Evolutionary conservation across 2,797 vertebrate species (phyloP), one percentile per base, ranked within the genome.

Genomic region (Leptodactylus fallax): DNA sequence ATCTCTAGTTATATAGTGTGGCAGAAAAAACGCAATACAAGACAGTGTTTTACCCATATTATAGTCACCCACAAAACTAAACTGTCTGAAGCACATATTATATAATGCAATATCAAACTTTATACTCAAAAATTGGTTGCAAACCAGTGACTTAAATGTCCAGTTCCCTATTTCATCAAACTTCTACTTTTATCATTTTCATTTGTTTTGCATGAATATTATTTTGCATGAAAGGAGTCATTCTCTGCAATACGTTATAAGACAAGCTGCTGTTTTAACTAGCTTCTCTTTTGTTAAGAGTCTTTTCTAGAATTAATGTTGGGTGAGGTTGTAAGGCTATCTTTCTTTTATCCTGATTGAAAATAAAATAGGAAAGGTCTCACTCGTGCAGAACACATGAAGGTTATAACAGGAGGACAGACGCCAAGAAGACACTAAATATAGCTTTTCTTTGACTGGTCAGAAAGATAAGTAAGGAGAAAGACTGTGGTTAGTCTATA

Each of bases 401-500:
- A 87, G 88, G 88, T 86, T 83, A 83, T 51, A 82, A 86, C 79
- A 85, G 67, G 79, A 90, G 90, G 87, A 87, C 86, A 91, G 94
- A 92, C 90, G 91, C 92, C 90, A 92, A 92, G 89, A 91, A 93
- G 93, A 93, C 93, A 91, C 91, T 92, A 91, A 92, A 92, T 92
- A 91, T 92, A 92, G 91, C 89, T 88, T 93, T 87, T 88, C 91
- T 93, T 92, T 94, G 91, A 91, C 93, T 92, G 91, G 90, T 92
- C 89, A 83, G 87, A 88, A 91, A 95, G 93, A 94, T 94, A 95
- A 95, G 93, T 91, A 88, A 91, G 91, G 89, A 83, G 90, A 90
- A 93, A 90, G 74, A 93, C 92, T 90, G 92, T 93, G 94, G 90
- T 95, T 94, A 90, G 92, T 92, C 92, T 93, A 90, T 94, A 94